These are phyloP conservation scores for Procambarus virginalis DNA, from an alignment of 1,140 invertebrate genomes.

Conservation along the genomic window DNA sequence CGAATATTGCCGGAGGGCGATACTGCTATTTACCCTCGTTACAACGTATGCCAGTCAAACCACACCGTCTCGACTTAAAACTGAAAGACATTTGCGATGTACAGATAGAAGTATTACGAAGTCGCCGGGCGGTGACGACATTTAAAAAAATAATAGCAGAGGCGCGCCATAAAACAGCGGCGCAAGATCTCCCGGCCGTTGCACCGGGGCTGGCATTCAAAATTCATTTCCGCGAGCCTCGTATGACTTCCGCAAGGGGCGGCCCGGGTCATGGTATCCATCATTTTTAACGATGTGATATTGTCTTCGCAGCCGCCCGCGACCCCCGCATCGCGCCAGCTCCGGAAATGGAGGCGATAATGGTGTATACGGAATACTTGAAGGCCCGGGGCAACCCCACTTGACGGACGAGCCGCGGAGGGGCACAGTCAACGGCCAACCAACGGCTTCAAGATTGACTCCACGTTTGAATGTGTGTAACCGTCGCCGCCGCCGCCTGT, in stretches of 20 bases:
- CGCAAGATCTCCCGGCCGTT: neutral
- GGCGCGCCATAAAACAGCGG: neutral
- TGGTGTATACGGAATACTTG: constrained; percentile 56
- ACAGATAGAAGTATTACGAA: neutral
- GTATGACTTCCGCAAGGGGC: constrained; percentile 51
- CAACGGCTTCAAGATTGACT: no score
- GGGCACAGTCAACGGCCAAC: no score
- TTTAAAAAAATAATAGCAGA: neutral
- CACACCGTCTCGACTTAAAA: neutral
- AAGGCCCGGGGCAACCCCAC: constrained; percentile 1
- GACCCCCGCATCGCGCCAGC: constrained; percentile 29
- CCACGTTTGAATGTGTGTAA: no score
- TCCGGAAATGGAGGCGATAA: constrained; percentile 61
- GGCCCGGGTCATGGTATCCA: constrained; percentile 58
- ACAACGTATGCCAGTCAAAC: neutral
- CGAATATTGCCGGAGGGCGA: constrained; percentile 3
- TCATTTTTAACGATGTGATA: constrained; percentile 65
- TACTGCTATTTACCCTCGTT: neutral
- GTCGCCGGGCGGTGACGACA: neutral
- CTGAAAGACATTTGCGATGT: neutral
- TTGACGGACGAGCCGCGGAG: neutral
- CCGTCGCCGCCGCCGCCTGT: no score
- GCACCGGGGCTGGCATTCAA: constrained; percentile 33
- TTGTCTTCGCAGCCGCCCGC: constrained; percentile 45
- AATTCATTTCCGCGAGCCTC: constrained; percentile 54